Percentiles rank a stretch among this genome's conserved stretches.
These are phyloP conservation scores for Ligdia adustata DNA, from an alignment of 2,888 invertebrate genomes.

Conservation along the genomic window DNA sequence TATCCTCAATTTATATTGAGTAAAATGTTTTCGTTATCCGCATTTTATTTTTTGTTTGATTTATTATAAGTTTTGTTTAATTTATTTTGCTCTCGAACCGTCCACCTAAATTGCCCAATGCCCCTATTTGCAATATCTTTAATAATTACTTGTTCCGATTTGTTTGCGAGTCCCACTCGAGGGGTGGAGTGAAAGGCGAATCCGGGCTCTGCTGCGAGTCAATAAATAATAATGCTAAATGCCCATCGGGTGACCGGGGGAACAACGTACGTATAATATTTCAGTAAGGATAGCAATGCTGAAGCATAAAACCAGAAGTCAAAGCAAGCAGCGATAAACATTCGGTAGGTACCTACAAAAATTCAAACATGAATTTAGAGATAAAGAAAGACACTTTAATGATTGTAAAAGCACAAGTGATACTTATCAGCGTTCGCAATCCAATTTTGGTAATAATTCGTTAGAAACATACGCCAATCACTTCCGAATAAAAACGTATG, in stretches of 20 bases:
- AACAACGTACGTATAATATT: slow-evolving; percentile 3
- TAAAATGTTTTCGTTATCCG: background rate
- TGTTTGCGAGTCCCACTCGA: slow-evolving; percentile 65
- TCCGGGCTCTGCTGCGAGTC: slow-evolving; percentile 65
- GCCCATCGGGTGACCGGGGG: slow-evolving; percentile 69
- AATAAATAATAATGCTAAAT: slow-evolving; percentile 82
- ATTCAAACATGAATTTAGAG: too few species aligned
- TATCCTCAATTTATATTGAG: too few species aligned
- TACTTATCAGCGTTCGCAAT: too few species aligned
- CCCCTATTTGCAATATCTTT: slow-evolving; percentile 79
- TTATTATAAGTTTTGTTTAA: slow-evolving; percentile 4
- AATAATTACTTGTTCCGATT: slow-evolving; percentile 82
- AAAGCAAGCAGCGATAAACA: too few species aligned
- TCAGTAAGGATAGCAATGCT: slow-evolving; percentile 4
- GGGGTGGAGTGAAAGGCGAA: slow-evolving; percentile 72
- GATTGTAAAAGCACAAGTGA: too few species aligned
- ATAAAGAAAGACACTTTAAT: too few species aligned
- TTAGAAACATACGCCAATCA: too few species aligned
- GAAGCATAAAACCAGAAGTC: background rate
- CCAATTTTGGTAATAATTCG: too few species aligned
- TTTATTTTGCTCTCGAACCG: slow-evolving; percentile 42
- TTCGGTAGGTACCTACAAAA: too few species aligned
- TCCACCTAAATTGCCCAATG: slow-evolving; percentile 59
- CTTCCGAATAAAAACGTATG: too few species aligned
- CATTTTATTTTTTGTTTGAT: slow-evolving; percentile 24